Evolutionary conservation across 2,888 invertebrate genomes (phyloP).

Genomic region (Conistra vaccinii): DNA sequence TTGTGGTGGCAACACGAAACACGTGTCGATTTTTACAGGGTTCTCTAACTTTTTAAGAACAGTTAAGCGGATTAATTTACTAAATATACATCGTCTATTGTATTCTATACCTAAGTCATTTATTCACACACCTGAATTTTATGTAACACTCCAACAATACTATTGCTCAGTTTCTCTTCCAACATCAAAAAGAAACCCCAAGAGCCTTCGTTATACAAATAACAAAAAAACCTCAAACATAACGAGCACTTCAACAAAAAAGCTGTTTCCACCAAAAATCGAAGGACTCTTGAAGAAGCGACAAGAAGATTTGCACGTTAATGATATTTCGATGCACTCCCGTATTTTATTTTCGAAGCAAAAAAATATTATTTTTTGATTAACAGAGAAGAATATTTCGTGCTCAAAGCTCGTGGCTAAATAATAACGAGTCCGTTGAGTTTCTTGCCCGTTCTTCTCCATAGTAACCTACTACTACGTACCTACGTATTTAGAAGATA

Average conservation of each 20-base stretch:
- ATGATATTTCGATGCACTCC: constrained; percentile 31
- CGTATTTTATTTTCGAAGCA: constrained; percentile 1
- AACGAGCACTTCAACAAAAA: constrained; percentile 51
- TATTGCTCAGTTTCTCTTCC: background rate
- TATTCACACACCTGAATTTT: background rate
- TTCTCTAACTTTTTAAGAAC: too few relatives aligned
- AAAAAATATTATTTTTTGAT: too few relatives aligned
- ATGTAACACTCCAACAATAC: background rate
- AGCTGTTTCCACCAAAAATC: constrained; percentile 21
- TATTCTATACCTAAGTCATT: too few relatives aligned
- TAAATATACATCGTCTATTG: too few relatives aligned
- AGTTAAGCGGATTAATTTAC: too few relatives aligned
- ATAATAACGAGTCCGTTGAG: too few relatives aligned
- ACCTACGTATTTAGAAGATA: too few relatives aligned
- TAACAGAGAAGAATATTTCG: constrained; percentile 7
- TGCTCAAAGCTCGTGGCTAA: constrained; percentile 4
- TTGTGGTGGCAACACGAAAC: too few relatives aligned
- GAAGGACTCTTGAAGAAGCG: constrained; percentile 15
- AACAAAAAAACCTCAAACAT: constrained; percentile 20
- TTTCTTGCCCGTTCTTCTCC: too few relatives aligned
- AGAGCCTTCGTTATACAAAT: constrained; percentile 17
- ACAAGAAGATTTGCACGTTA: constrained; percentile 35
- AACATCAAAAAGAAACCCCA: background rate
- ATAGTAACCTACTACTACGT: too few relatives aligned
- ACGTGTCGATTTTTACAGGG: too few relatives aligned